Evolutionary conservation across 2,113 vertebrate genomes (phyloP).

Genomic region (Corythaeola cristata): DNA sequence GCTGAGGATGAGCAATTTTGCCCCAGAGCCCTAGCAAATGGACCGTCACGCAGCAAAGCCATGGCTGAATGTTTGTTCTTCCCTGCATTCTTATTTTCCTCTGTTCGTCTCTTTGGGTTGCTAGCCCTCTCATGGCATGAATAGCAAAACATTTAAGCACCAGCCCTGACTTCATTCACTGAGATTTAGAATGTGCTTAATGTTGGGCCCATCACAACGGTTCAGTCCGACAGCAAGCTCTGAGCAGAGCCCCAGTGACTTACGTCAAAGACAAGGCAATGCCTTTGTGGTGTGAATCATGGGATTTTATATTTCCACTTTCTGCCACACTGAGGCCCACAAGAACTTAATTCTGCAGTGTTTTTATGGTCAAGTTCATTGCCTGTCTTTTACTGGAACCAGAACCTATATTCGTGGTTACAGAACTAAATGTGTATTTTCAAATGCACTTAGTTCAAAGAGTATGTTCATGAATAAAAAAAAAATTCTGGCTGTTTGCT

Average conservation of each 20-base stretch:
- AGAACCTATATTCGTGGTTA: background rate
- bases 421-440: background rate
- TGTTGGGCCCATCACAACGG: background rate
- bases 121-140: background rate
- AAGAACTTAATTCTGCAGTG: background rate
- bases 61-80: background rate
- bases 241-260: background rate
- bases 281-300: background rate
- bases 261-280: background rate
- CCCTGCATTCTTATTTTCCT: background rate
- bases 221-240: background rate
- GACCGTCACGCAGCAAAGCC: background rate
- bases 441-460: conserved; percentile 10
- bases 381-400: background rate
- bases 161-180: background rate
- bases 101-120: background rate
- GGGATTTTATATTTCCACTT: background rate
- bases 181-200: background rate
- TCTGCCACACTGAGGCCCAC: background rate
- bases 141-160: background rate
- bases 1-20: background rate
- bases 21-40: background rate
- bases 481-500: conserved; percentile 9
- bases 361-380: background rate
- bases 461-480: conserved; percentile 11